A percentile compares a stretch with the other conserved stretches of the same genome.
Conservation (phyloP, 2,113 vertebrate species). For the Glaucomys volans region DNA sequence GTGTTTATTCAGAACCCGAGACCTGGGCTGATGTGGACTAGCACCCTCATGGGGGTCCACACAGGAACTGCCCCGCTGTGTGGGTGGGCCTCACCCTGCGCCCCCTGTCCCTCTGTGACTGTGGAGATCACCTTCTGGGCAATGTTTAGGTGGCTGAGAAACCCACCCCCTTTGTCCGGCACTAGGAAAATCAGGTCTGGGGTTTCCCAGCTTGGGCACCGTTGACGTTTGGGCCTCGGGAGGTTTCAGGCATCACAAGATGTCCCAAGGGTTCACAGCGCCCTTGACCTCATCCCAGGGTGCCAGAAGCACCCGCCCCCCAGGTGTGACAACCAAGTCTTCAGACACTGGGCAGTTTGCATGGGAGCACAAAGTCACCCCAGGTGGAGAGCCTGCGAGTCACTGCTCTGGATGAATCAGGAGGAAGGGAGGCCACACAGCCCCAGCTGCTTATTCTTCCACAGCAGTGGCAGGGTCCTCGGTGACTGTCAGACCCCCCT, state of each 20-base stretch:
- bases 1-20: background rate
- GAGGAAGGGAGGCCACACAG: too few species aligned
- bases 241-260: fast-evolving
- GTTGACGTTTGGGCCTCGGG: background rate
- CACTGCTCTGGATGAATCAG: background rate
- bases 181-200: background rate
- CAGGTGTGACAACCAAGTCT: background rate
- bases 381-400: background rate
- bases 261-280: background rate
- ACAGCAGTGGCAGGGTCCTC: background rate
- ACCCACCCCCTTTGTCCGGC: background rate
- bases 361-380: background rate
- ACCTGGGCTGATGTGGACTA: background rate
- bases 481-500: background rate
- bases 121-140: background rate
- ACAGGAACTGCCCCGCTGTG: too few species aligned
- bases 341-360: background rate
- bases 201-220: background rate
- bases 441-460: background rate
- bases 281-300: background rate
- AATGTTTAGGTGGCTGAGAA: background rate
- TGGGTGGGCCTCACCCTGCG: too few species aligned
- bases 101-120: background rate
- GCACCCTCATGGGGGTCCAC: too few species aligned
- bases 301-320: background rate